A percentile compares a stretch with the other conserved stretches of the same genome.
phyloP scores from a whole-genome alignment of 2,888 invertebrate genomes.

The Tachina grossa region DNA sequence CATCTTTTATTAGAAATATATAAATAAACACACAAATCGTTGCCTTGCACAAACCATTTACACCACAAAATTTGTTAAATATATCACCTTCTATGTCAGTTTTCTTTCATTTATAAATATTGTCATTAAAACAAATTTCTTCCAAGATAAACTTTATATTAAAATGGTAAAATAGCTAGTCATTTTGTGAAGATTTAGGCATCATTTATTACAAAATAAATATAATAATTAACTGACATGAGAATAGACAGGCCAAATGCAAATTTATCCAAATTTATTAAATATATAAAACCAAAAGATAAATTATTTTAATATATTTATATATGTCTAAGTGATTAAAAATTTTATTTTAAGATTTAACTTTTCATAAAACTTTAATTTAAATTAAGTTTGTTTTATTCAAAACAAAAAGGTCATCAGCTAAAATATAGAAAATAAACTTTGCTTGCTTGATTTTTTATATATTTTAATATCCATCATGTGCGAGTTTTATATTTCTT shows the following conservation, averaged over 20 bases:
- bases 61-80: constrained; percentile 26
- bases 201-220: constrained; percentile 34
- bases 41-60: neutral
- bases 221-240: constrained; percentile 56
- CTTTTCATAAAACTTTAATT: too few relatives aligned
- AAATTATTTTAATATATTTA: too few relatives aligned
- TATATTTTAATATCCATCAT: too few relatives aligned
- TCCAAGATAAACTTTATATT: constrained; percentile 63
- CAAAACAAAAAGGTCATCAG: too few relatives aligned
- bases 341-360: too few relatives aligned
- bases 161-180: constrained; percentile 63
- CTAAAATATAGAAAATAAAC: too few relatives aligned
- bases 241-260: constrained; percentile 30
- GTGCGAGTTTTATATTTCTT: too few relatives aligned
- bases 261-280: neutral
- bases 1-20: too few relatives aligned
- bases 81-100: constrained; percentile 13
- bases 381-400: too few relatives aligned
- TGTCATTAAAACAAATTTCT: constrained; percentile 60
- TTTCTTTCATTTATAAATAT: neutral
- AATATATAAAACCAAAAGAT: neutral
- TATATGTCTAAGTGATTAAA: too few relatives aligned
- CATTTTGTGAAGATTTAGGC: constrained; percentile 59
- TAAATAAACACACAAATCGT: too few relatives aligned
- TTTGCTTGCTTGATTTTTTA: too few relatives aligned